A percentile compares a stretch with the other conserved stretches of the same genome.
Evolutionary conservation across 1,140 invertebrate species (phyloP).

Genomic region (Heliothis virescens): DNA sequence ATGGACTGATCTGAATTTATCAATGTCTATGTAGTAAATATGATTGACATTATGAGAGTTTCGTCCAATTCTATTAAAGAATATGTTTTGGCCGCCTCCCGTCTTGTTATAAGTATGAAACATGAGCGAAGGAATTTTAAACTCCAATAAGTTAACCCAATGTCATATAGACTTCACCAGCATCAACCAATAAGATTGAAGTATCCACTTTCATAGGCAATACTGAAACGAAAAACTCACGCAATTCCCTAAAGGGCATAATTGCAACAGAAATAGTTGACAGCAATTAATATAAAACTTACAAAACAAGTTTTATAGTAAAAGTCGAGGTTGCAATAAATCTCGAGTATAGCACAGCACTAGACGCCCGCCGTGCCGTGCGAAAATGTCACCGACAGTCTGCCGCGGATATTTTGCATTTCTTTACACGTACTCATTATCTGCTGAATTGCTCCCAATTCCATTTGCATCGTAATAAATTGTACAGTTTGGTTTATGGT

Average conservation of each 20-base stretch:
- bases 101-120: too few relatives aligned
- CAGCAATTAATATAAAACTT: neutral
- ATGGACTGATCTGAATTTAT: neutral
- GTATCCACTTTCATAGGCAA: too few relatives aligned
- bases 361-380: slow-evolving; percentile 29
- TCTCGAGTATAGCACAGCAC: slow-evolving; percentile 12
- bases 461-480: slow-evolving; percentile 3
- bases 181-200: too few relatives aligned
- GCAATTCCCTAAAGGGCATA: too few relatives aligned
- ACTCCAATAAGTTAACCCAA: too few relatives aligned
- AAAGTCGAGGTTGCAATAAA: neutral
- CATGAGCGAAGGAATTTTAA: too few relatives aligned
- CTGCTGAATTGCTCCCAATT: neutral
- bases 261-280: too few relatives aligned
- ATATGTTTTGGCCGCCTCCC: too few relatives aligned
- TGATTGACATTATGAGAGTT: neutral
- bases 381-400: slow-evolving; percentile 39
- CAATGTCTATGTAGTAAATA: neutral
- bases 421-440: slow-evolving; percentile 25
- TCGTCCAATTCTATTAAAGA: too few relatives aligned
- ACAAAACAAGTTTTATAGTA: slow-evolving; percentile 1
- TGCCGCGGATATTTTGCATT: slow-evolving; percentile 19
- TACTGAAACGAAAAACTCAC: too few relatives aligned
- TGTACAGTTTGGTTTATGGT: neutral
- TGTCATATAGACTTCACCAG: too few relatives aligned